Conservation (phyloP, 2,113 vertebrate species). For the Callipepla californica region DNA sequence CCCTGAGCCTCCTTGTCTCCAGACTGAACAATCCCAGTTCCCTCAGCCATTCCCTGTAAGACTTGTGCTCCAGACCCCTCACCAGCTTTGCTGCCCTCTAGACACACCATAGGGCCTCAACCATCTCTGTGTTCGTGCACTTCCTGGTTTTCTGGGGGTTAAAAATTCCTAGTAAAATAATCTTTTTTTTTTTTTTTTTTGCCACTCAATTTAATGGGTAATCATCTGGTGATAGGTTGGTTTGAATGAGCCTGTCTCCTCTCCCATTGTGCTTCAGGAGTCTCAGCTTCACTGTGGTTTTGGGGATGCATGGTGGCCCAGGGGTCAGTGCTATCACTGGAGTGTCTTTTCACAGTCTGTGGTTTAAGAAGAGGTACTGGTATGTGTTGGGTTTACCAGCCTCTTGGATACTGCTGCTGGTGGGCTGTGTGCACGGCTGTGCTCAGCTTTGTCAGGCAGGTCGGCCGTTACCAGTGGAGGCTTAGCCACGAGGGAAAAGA, state of each 20-base stretch:
- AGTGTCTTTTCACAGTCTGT: neutral
- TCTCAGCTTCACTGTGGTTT: neutral
- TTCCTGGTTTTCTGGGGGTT: neutral
- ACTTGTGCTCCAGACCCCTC: too few species aligned
- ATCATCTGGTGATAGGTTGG: neutral
- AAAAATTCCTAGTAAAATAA: neutral
- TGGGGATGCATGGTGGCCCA: neutral
- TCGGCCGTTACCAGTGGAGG: neutral
- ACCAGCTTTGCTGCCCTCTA: too few species aligned
- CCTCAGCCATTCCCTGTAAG: too few species aligned
- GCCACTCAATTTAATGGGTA: neutral
- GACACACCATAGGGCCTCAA: too few species aligned
- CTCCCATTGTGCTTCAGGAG: neutral
- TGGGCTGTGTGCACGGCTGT: neutral
- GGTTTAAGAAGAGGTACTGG: neutral
- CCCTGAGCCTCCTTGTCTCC: too few species aligned
- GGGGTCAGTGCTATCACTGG: neutral
- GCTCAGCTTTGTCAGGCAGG: neutral
- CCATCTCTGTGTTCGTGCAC: neutral
- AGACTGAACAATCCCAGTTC: too few species aligned
- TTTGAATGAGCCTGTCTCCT: neutral
- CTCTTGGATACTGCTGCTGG: neutral
- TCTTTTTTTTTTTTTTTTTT: neutral
- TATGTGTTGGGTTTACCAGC: neutral
- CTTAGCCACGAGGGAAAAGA: fast-evolving